These are phyloP conservation scores for Arge pagana DNA, from an alignment of 2,888 invertebrate genomes.

Conservation along the genomic window DNA sequence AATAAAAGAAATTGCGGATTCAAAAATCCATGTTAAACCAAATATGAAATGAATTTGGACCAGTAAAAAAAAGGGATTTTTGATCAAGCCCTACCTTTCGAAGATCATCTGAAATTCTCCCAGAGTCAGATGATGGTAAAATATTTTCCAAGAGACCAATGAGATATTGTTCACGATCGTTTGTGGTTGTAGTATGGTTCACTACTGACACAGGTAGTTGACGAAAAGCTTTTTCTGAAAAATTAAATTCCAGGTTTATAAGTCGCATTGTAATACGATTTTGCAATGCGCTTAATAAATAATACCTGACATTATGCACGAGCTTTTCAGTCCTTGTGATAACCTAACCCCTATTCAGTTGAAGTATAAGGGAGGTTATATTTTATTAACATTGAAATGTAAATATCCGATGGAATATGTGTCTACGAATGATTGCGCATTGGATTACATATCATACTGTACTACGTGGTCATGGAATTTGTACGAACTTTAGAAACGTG, in stretches of 20 bases:
- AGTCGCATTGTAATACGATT: too few relatives aligned
- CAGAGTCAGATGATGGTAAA: slow-evolving; percentile 48
- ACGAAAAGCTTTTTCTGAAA: slow-evolving; percentile 37
- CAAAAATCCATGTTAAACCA: slow-evolving; percentile 8
- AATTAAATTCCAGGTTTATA: too few relatives aligned
- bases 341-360: too few relatives aligned
- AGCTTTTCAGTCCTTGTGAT: not conserved
- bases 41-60: slow-evolving; percentile 10
- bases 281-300: not conserved
- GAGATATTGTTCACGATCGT: slow-evolving; percentile 46
- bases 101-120: slow-evolving; percentile 47
- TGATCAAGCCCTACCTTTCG: slow-evolving; percentile 45
- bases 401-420: too few relatives aligned
- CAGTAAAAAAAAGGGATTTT: slow-evolving; percentile 15
- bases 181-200: slow-evolving; percentile 40
- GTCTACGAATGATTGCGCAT: too few relatives aligned
- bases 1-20: slow-evolving; percentile 20
- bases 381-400: too few relatives aligned
- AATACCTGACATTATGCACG: slow-evolving; percentile 1
- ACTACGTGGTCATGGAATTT: too few relatives aligned
- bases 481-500: too few relatives aligned
- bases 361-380: too few relatives aligned
- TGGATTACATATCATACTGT: too few relatives aligned
- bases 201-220: slow-evolving; percentile 41
- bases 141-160: slow-evolving; percentile 45